A percentile compares a stretch with the other conserved stretches of the same genome.
Evolutionary conservation across 35 echinoderm and acorn worm genomes (phyloP).

Genomic region (Lytechinus variegatus): DNA sequence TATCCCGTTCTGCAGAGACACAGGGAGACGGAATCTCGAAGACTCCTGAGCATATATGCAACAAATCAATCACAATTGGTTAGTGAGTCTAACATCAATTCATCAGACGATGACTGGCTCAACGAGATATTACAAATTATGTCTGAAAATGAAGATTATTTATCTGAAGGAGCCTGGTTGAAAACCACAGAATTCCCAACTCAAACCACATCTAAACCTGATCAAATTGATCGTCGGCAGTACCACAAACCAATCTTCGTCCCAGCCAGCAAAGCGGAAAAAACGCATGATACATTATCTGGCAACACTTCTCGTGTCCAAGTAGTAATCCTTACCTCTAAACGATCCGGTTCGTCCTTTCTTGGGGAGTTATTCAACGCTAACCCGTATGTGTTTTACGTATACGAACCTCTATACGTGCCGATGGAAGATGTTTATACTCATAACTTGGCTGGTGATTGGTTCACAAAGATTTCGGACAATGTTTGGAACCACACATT

Average conservation of each 20-base stretch:
- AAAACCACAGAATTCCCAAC: neutral
- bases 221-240: neutral
- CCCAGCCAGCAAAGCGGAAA: neutral
- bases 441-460: neutral
- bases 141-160: neutral
- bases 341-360: constrained; percentile 90
- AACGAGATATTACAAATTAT: neutral
- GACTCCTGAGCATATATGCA: neutral
- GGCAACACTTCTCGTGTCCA: neutral
- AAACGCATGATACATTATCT: neutral
- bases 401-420: constrained; percentile 76
- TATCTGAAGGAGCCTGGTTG: neutral
- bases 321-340: constrained; percentile 63
- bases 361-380: constrained; percentile 87
- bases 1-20: neutral
- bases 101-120: neutral
- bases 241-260: neutral
- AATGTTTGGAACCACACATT: constrained; percentile 44
- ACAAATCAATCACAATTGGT: neutral
- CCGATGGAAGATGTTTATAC: constrained; percentile 38
- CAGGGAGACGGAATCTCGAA: neutral
- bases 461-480: constrained; percentile 7
- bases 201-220: neutral
- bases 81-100: neutral
- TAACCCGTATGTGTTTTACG: constrained; percentile 76